Evolutionary conservation across 2,888 invertebrate genomes (phyloP).

Genomic region (Pheosia gnoma): DNA sequence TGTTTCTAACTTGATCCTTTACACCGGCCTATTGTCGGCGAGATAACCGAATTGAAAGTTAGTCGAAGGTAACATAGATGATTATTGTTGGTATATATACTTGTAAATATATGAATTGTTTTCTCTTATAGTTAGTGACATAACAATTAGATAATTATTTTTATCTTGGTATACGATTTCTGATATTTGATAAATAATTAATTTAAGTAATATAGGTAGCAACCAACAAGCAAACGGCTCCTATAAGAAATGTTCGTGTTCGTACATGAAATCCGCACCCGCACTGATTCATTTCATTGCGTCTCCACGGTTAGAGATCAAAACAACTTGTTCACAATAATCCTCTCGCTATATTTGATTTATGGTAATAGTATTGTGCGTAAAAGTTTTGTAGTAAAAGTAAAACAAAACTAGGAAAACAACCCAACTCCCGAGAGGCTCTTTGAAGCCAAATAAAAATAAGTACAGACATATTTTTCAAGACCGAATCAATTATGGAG

Average conservation of each 20-base stretch:
- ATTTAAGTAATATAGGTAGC: too few species aligned
- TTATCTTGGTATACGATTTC: too few species aligned
- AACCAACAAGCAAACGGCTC: neutral
- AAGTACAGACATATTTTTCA: constrained; percentile 28
- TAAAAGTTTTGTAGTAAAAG: constrained; percentile 25
- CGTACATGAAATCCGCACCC: neutral
- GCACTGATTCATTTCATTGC: constrained; percentile 30
- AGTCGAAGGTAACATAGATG: too few species aligned
- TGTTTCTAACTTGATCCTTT: neutral
- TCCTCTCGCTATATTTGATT: constrained; percentile 43
- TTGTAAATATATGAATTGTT: too few species aligned
- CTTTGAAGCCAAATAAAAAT: constrained; percentile 31
- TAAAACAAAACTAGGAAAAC: constrained; percentile 41
- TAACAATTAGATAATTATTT: too few species aligned
- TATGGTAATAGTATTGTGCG: constrained; percentile 34
- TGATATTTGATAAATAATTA: too few species aligned
- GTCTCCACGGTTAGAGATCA: constrained; percentile 12
- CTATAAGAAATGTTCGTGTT: neutral
- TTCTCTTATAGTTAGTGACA: too few species aligned
- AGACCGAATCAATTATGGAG: constrained; percentile 47
- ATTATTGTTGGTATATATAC: too few species aligned
- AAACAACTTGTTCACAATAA: constrained; percentile 38
- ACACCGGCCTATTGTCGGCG: neutral
- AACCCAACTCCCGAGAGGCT: constrained; percentile 28
- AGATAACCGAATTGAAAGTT: too few species aligned